Percentiles rank a stretch among this genome's conserved stretches.
Conservation (phyloP, 2,888 invertebrate species). For the Elegia similella region DNA sequence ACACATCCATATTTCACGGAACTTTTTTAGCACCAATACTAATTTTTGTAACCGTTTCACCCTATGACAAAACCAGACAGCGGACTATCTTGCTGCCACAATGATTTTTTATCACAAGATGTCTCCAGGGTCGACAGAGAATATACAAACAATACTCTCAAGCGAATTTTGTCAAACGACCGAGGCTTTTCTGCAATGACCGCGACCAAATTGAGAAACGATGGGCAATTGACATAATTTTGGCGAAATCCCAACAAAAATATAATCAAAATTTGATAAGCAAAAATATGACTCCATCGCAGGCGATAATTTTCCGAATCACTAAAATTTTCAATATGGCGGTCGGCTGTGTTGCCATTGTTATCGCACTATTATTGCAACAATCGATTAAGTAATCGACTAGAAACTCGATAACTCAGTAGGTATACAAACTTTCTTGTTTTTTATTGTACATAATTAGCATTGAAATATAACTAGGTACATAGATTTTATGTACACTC, state of each 20-base stretch:
- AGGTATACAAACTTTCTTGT: no score
- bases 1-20: conserved; percentile 84
- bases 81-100: conserved; percentile 60
- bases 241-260: conserved; percentile 72
- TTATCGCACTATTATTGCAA: conserved; percentile 10
- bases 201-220: conserved; percentile 68
- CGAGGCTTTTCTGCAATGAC: conserved; percentile 73
- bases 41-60: conserved; percentile 68
- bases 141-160: conserved; percentile 66
- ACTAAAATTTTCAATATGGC: conserved; percentile 73
- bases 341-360: conserved; percentile 42
- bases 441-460: no score
- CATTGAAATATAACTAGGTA: no score
- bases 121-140: conserved; percentile 77
- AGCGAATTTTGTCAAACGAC: conserved; percentile 76
- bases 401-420: background rate
- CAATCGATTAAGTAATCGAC: conserved; percentile 6
- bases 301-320: conserved; percentile 73
- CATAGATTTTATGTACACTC: no score
- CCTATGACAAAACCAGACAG: conserved; percentile 70
- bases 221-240: conserved; percentile 78
- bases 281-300: conserved; percentile 81
- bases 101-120: conserved; percentile 77
- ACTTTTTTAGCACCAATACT: conserved; percentile 62
- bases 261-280: conserved; percentile 73